A percentile compares a stretch with the other conserved stretches of the same genome.
Conservation (phyloP, 2,113 vertebrate genomes). For the Phalacrocorax brasilianus region DNA sequence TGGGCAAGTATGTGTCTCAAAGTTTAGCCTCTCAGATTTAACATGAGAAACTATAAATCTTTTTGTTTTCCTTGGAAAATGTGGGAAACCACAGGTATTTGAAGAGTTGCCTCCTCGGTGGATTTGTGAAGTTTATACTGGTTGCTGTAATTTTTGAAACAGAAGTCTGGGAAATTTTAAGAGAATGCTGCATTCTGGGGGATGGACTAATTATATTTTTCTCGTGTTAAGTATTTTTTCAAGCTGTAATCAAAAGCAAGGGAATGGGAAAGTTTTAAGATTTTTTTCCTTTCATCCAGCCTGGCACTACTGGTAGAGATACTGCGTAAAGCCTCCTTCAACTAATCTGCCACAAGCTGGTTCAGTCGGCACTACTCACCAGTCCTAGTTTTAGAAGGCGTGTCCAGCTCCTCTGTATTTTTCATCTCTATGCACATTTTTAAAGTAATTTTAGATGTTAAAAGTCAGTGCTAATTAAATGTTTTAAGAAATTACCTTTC, state of each 20-base stretch:
- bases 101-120: slow-evolving; percentile 37
- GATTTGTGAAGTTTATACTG: slow-evolving; percentile 35
- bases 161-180: slow-evolving; percentile 17
- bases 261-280: neutral
- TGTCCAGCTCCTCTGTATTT: neutral
- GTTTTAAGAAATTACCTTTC: slow-evolving; percentile 3
- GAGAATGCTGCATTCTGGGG: neutral
- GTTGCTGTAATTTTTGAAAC: slow-evolving; percentile 35
- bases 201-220: neutral
- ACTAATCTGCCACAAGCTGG: neutral
- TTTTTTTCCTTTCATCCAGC: neutral
- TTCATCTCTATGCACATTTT: slow-evolving; percentile 37
- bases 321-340: neutral
- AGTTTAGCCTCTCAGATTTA: slow-evolving; percentile 38
- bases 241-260: neutral
- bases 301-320: neutral
- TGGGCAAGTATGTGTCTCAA: slow-evolving; percentile 57
- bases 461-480: slow-evolving; percentile 37
- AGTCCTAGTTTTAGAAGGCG: neutral
- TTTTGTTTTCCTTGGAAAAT: slow-evolving; percentile 68
- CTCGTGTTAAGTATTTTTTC: neutral
- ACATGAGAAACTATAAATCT: slow-evolving; percentile 63
- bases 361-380: neutral
- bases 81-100: slow-evolving; percentile 51
- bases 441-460: neutral